These are phyloP conservation scores for Ariopsis seemanni DNA, from an alignment of 2,113 vertebrate genomes.

Conservation along the genomic window DNA sequence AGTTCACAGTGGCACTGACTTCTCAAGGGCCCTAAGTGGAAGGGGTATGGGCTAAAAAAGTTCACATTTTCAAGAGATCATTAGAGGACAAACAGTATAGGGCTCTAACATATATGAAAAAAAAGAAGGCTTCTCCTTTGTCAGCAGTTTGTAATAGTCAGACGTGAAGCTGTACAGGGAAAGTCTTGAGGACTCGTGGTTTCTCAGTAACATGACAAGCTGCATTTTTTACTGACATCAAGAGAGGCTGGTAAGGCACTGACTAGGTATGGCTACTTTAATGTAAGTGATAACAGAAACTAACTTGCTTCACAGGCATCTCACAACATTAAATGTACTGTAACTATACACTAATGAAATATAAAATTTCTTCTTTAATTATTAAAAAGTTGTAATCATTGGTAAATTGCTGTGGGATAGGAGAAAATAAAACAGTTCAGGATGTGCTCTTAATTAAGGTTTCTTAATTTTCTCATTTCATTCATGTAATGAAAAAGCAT, in stretches of 20 bases:
- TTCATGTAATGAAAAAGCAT: not conserved
- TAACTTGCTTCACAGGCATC: not conserved
- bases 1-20: not conserved
- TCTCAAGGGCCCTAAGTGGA: not conserved
- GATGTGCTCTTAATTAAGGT: not conserved
- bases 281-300: not conserved
- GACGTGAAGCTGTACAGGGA: not conserved
- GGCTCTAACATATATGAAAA: not conserved
- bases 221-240: not conserved
- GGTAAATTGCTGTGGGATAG: not conserved
- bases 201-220: not conserved
- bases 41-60: not conserved
- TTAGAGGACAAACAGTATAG: not conserved
- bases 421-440: not conserved
- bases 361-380: not conserved
- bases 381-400: not conserved
- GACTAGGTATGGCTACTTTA: not conserved
- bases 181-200: not conserved
- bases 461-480: not conserved
- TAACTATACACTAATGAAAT: not conserved
- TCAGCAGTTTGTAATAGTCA: not conserved
- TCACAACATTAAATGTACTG: not conserved
- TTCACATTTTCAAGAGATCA: not conserved
- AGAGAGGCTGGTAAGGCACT: not conserved
- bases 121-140: not conserved